phyloP scores from a whole-genome alignment of 2,888 invertebrate genomes.

The Nephrotoma flavescens region DNA sequence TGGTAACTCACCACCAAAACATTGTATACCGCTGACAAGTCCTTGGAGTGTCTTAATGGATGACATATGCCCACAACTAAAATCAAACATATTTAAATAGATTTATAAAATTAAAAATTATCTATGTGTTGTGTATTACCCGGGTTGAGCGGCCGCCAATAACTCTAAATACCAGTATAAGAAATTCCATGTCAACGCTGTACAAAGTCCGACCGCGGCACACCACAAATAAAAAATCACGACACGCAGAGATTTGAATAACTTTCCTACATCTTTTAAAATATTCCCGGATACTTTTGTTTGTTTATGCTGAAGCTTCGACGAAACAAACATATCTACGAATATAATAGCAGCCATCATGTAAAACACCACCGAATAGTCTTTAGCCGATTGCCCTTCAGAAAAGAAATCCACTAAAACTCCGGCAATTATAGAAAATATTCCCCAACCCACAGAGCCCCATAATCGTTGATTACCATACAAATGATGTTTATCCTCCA shows the following conservation, averaged over 20 bases:
- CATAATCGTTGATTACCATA: conserved; percentile 80
- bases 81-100: background rate
- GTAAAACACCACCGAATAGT: conserved; percentile 70
- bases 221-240: conserved; percentile 68
- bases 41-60: conserved; percentile 64
- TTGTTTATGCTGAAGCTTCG: conserved; percentile 40
- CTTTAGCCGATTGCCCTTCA: conserved; percentile 44
- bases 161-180: conserved; percentile 75
- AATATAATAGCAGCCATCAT: conserved; percentile 50
- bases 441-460: conserved; percentile 79
- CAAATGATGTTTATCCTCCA: conserved; percentile 54
- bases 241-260: conserved; percentile 50
- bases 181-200: conserved; percentile 77
- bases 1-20: conserved; percentile 72
- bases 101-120: background rate
- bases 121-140: conserved; percentile 16
- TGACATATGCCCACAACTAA: conserved; percentile 30
- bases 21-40: conserved; percentile 58
- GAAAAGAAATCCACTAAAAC: conserved; percentile 63
- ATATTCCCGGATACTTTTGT: conserved; percentile 51
- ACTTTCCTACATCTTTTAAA: conserved; percentile 47
- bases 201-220: conserved; percentile 66
- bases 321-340: conserved; percentile 50
- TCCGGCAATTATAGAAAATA: conserved; percentile 60
- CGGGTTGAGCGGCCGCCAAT: conserved; percentile 34